These are phyloP conservation scores for Trichacis sp. DNA, from an alignment of 2,888 invertebrate species.

Conservation along the genomic window DNA sequence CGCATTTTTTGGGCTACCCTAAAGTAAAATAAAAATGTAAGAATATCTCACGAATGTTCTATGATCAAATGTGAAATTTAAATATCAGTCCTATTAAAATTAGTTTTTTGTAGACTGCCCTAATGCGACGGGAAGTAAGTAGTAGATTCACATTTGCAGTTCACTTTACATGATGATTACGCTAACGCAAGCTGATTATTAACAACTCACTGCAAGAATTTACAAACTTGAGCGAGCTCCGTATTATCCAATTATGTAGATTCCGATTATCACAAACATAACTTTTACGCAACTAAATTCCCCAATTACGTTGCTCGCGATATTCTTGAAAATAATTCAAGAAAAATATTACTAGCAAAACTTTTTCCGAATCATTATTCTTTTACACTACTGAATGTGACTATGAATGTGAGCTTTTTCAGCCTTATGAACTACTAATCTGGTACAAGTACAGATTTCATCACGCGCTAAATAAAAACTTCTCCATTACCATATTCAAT, in stretches of 20 bases:
- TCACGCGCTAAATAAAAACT: constrained; percentile 54
- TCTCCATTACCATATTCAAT: constrained; percentile 44
- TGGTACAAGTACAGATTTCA: constrained; percentile 42
- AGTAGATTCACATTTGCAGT: constrained; percentile 12
- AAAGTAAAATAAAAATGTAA: background rate
- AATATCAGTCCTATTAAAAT: constrained; percentile 10
- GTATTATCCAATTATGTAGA: too few relatives aligned
- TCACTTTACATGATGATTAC: constrained; percentile 25
- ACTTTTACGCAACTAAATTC: too few relatives aligned
- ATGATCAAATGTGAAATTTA: background rate
- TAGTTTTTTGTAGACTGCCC: constrained; percentile 7
- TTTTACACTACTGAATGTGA: constrained; percentile 19
- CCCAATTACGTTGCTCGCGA: too few relatives aligned
- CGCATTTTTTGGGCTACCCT: too few relatives aligned
- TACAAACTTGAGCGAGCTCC: background rate
- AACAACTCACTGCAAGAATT: constrained; percentile 25
- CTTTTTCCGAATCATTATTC: too few relatives aligned
- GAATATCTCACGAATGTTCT: background rate
- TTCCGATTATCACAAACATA: too few relatives aligned
- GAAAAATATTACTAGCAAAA: too few relatives aligned
- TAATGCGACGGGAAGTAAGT: constrained; percentile 18
- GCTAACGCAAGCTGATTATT: constrained; percentile 38
- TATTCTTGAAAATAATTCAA: too few relatives aligned
- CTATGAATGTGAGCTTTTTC: constrained; percentile 27
- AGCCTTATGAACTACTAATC: constrained; percentile 32